A percentile compares a stretch with the other conserved stretches of the same genome.
Evolutionary conservation across 1,140 invertebrate species (phyloP).

Genomic region (Zaprionus davidi): DNA sequence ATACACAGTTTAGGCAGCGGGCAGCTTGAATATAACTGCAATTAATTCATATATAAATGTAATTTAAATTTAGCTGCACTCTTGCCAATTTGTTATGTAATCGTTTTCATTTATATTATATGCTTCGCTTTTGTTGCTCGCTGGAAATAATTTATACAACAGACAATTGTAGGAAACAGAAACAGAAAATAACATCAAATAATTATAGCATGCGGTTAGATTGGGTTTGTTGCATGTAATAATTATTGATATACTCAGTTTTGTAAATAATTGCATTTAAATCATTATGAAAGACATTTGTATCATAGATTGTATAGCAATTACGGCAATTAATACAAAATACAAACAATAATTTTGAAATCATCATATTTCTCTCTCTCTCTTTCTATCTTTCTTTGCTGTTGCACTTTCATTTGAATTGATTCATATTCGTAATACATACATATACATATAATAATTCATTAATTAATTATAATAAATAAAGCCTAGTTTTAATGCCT

Average conservation of each 20-base stretch:
- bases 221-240: constrained; percentile 18
- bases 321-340: constrained; percentile 52
- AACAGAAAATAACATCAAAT: constrained; percentile 33
- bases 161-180: constrained; percentile 49
- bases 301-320: constrained; percentile 38
- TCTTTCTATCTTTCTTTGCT: constrained; percentile 22
- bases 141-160: constrained; percentile 56
- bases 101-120: constrained; percentile 18
- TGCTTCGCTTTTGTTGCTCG: constrained; percentile 28
- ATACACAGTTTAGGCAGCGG: constrained; percentile 60
- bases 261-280: constrained; percentile 46
- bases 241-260: constrained; percentile 19
- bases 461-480: constrained; percentile 79
- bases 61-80: constrained; percentile 39
- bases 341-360: constrained; percentile 13
- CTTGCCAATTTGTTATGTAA: constrained; percentile 34
- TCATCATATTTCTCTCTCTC: constrained; percentile 6
- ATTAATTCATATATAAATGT: constrained; percentile 31
- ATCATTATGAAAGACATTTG: constrained; percentile 42
- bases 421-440: constrained; percentile 30
- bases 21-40: constrained; percentile 48
- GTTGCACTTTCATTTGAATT: constrained; percentile 35
- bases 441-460: constrained; percentile 45
- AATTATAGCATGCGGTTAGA: constrained; percentile 13
- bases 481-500: constrained; percentile 80